Base-by-base conservation (phyloP, 2,797 vertebrate genomes). In the Emydoidea blandingii region DNA sequence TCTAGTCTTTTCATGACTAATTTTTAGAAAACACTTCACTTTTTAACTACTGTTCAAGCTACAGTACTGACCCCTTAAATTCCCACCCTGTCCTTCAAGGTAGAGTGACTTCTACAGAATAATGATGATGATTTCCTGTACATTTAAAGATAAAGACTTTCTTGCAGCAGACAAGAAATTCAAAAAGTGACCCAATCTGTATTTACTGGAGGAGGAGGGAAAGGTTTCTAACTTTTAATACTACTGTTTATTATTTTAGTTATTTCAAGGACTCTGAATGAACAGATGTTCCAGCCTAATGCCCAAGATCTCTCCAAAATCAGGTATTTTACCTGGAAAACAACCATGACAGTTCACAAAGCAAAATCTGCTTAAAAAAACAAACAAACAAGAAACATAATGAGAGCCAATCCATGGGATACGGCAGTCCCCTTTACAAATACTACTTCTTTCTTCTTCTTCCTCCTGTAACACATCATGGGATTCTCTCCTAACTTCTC, bases 141-240 rank as follows among this genome's bases (percentile, higher is more conserved):
- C 34, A 37, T 37, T 37, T n/a, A 37, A 37, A 72, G 96, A 95
- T 96, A 97, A 96, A 97, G 96, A 94, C 96, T 96, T 96, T 74
- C 95, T 92, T 95, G 92, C 96, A 97, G 96, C 96, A 97, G 97
- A 97, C 96, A 95, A 97, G 94, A 97, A 96, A 96, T 74, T 41
- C 21, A 44, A 94, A 97, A 94, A 96, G 95, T 94, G 90, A 96
- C 65, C 96, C 97, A 96, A 95, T 87, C 84, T 90, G 78, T 78
- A 97, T 94, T 96, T 95, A 95, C 76, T 82, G 53, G 89, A 65
- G 79, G 79, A 95, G 95, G 6, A 95, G 91, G 90, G 93, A 95
- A 96, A 97, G 93, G 83, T 95, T 96, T 96, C 89, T 93, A 91
- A 93, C 92, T 94, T 93, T 96, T 95, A 96, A 92, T 97, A 96